Conservation (phyloP, 2,113 vertebrate species). For the Tylochromis polylepis region DNA sequence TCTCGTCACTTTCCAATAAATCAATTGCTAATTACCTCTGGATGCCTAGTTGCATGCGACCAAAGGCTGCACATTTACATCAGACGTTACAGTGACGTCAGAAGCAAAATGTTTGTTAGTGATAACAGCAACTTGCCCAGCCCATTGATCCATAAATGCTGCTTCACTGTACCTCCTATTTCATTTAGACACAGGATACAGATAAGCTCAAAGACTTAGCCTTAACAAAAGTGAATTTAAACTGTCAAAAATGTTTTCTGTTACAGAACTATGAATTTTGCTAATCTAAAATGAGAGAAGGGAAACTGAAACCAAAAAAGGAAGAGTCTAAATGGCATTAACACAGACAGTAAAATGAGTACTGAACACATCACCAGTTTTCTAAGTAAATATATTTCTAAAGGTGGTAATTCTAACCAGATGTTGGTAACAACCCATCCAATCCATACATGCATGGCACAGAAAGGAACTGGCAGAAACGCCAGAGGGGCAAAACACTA, state of each 20-base stretch:
- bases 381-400: not conserved
- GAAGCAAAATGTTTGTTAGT: not conserved
- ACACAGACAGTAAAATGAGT: not conserved
- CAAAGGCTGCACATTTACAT: not conserved
- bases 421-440: not conserved
- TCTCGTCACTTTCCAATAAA: not conserved
- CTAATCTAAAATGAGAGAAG: too few species aligned
- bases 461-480: not conserved
- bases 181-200: not conserved
- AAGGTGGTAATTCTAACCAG: not conserved
- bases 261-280: fast-evolving
- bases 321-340: not conserved
- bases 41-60: not conserved
- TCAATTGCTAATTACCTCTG: not conserved
- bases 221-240: not conserved
- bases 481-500: not conserved
- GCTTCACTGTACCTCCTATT: not conserved
- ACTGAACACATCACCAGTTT: not conserved
- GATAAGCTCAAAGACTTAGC: not conserved
- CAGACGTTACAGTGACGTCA: not conserved
- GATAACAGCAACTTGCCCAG: not conserved
- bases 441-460: fast-evolving
- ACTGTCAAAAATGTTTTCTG: not conserved
- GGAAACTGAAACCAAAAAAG: not conserved
- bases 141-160: not conserved